Conservation (phyloP, 2,797 vertebrate genomes). For the Limosa lapponica region DNA sequence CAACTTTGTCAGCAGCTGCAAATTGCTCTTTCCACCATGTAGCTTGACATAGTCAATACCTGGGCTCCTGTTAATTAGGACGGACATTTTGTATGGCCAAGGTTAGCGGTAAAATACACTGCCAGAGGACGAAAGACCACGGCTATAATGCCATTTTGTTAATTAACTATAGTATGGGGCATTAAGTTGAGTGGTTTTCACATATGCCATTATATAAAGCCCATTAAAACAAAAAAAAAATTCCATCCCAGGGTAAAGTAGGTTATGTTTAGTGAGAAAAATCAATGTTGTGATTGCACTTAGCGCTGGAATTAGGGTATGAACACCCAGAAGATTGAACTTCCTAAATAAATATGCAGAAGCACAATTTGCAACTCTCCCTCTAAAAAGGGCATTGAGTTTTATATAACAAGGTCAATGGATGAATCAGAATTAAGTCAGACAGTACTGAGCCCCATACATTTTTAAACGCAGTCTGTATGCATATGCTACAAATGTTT, state of each 20-base stretch:
- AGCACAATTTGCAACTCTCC: constrained; percentile 19
- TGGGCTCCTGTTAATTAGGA: background rate
- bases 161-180: constrained; percentile 20
- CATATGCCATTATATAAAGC: constrained; percentile 11
- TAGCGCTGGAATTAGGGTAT: constrained; percentile 53
- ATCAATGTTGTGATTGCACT: constrained; percentile 69
- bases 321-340: constrained; percentile 41
- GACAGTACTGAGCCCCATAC: background rate
- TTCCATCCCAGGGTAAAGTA: constrained; percentile 17
- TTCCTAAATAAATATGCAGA: constrained; percentile 56
- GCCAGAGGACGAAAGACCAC: background rate
- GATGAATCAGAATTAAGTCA: constrained; percentile 61
- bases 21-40: background rate
- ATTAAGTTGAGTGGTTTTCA: background rate
- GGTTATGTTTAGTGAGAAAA: constrained; percentile 62
- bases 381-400: constrained; percentile 29
- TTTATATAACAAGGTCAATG: constrained; percentile 71
- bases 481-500: background rate
- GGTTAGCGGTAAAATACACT: background rate
- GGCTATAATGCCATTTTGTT: background rate
- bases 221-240: constrained; percentile 41
- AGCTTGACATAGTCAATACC: background rate
- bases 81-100: background rate
- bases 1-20: constrained; percentile 11
- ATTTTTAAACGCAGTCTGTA: constrained; percentile 36